Percentiles rank a stretch among this genome's conserved stretches.
Evolutionary conservation across 2,888 invertebrate species (phyloP).

Genomic region (Leptopilina syphax): DNA sequence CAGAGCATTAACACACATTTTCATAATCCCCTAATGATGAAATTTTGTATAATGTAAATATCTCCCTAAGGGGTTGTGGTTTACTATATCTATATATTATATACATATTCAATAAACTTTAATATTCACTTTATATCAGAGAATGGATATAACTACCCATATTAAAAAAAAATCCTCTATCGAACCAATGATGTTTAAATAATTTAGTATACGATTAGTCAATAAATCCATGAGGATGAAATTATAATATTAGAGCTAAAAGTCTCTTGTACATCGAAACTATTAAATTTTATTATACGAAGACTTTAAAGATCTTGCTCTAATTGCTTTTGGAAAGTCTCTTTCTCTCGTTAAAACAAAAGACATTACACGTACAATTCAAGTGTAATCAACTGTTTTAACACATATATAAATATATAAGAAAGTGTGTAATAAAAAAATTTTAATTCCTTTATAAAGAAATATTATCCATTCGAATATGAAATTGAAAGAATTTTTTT

Average conservation of each 20-base stretch:
- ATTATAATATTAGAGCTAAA: not conserved
- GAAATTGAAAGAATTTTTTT: too few relatives aligned
- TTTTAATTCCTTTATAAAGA: too few relatives aligned
- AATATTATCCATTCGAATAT: too few relatives aligned
- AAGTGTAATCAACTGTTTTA: not conserved
- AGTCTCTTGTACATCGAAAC: not conserved
- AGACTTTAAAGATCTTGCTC: not conserved
- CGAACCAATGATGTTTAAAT: not conserved
- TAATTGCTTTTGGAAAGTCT: constrained; percentile 3
- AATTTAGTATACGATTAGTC: not conserved
- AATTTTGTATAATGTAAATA: not conserved
- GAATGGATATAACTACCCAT: not conserved
- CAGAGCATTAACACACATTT: constrained; percentile 1
- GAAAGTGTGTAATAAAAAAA: too few relatives aligned
- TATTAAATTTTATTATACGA: not conserved
- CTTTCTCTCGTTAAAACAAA: constrained; percentile 11
- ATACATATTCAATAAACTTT: not conserved
- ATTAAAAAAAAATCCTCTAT: not conserved
- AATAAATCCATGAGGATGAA: not conserved
- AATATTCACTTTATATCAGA: constrained; percentile 4
- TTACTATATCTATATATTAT: too few relatives aligned
- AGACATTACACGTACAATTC: not conserved
- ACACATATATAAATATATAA: too few relatives aligned
- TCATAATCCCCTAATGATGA: not conserved
- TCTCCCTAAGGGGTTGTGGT: not conserved